Evolutionary conservation across 2,113 vertebrate species (phyloP), one percentile per base, ranked within the genome.

Genomic region (Notarius lentiginosus): DNA sequence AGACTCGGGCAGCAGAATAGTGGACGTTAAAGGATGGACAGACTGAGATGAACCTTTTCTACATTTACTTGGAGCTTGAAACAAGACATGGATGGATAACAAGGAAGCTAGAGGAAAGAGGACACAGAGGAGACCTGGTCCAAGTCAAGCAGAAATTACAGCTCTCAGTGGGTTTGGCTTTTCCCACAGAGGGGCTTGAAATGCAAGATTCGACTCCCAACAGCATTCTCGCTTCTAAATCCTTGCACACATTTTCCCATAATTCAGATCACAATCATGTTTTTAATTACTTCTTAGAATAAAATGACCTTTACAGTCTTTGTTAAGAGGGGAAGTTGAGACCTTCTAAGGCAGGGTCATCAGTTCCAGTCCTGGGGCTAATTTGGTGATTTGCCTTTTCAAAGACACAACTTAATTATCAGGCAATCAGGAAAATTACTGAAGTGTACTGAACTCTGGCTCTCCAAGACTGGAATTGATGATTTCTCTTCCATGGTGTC

Each of bases 141-240:
- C 92, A 94, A 94, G 91, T 87, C 91, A 90, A 93, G 92, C 85
- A 83, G 92, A 92, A 95, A 94, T 83, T 89, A 93, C 94, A 94
- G 88, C 90, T 93, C 86, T 93, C 93, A 93, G 92, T 92, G 92
- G 90, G 91, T 93, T 94, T 90, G 89, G 92, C 88, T 89, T 94
- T 94, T 95, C 94, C 91, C 95, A 95, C 95, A 95, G 91, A 94
- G 92, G 94, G 95, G 95, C 95, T 95, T 95, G 93, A 94, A 95
- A 95, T 91, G 91, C 49, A 93, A 93, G 92, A 94, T 88, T 92
- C 83, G 86, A 90, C 84, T 88, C 90, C 66, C 87, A 92, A 81
- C 55, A 85, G 55, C 77, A 88, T 63, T 84, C 2, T 18, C 27
- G 22, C 14, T 17, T n/a, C 49, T 84, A 73, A 60, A 84, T 84